Evolutionary conservation across 1,140 invertebrate genomes (phyloP), one percentile per base, ranked within the genome.

Genomic region (Drosophila kanapiae): DNA sequence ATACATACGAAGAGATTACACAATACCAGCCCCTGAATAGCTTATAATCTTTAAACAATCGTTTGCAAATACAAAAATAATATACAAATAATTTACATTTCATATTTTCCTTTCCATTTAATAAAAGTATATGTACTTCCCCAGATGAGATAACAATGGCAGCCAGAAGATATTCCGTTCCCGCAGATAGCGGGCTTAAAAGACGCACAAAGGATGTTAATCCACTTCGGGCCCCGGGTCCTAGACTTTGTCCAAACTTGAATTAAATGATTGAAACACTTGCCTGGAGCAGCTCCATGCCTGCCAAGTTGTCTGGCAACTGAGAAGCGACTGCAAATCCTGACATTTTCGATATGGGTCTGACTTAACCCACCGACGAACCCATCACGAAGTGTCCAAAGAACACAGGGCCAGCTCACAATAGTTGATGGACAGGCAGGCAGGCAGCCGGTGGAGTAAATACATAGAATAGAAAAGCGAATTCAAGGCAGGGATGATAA

Each of bases 281-380:
- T 68, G 67, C 62, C 48, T 54, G 38, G 33, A 70, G 67, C 62
- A 45, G n/a, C 48, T 18, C 58, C 58, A 18, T 29, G 23, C 65
- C 61, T 65, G 67, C 48, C 62, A 67, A 49, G 43, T 45, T 64
- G 65, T 27, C 65, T 23, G 42, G 35, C 8, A 18, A 35, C 31
- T 16, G 16, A 37, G 47, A 23, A 64, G 33, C 38, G 42, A 40
- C 23, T 51, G 51, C 53, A 38, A 62, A 69, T 69, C 57, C 68
- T 86, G 82, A 83, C 83, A 88, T 61, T 85, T 87, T 82, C 76
- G 83, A 88, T 88, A 68, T 83, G 84, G 84, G 84, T 87, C 68
- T 74, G 68, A 74, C 70, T 72, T 74, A 72, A 51, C 53, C 70
- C 51, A 38, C 54, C 45, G 31, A 23, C 23, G 23, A 23, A 23